These are phyloP conservation scores for Nannoperca australis DNA, from an alignment of 2,797 vertebrate species.

Conservation along the genomic window DNA sequence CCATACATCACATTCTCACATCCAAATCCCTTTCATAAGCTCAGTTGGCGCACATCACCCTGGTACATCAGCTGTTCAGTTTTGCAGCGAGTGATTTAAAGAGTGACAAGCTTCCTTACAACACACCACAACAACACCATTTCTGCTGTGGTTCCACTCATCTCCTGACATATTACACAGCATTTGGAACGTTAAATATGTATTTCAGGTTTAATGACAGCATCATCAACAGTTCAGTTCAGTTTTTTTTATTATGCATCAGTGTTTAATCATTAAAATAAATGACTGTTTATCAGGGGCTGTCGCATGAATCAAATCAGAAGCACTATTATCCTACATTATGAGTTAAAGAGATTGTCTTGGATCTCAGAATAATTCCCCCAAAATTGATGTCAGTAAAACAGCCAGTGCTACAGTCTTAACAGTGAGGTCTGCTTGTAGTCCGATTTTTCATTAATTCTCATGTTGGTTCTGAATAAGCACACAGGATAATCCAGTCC, in stretches of 20 bases:
- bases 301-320: slow-evolving; percentile 13
- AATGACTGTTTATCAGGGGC: background rate
- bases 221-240: background rate
- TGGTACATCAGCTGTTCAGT: background rate
- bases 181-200: background rate
- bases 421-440: slow-evolving; percentile 5
- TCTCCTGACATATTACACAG: too few relatives aligned
- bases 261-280: background rate
- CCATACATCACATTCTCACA: too few relatives aligned
- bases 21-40: background rate
- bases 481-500: slow-evolving; percentile 8
- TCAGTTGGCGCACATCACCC: background rate
- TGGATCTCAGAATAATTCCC: slow-evolving; percentile 14
- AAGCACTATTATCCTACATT: slow-evolving; percentile 5
- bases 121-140: background rate
- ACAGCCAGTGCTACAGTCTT: background rate
- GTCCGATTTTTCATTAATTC: slow-evolving; percentile 55
- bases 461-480: slow-evolving; percentile 29
- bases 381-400: background rate
- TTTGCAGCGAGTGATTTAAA: background rate
- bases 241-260: background rate
- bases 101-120: background rate
- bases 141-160: background rate
- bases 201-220: background rate
- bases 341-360: slow-evolving; percentile 12